These are phyloP conservation scores for Asarcornis scutulata DNA, from an alignment of 2,113 vertebrate genomes.

Conservation along the genomic window DNA sequence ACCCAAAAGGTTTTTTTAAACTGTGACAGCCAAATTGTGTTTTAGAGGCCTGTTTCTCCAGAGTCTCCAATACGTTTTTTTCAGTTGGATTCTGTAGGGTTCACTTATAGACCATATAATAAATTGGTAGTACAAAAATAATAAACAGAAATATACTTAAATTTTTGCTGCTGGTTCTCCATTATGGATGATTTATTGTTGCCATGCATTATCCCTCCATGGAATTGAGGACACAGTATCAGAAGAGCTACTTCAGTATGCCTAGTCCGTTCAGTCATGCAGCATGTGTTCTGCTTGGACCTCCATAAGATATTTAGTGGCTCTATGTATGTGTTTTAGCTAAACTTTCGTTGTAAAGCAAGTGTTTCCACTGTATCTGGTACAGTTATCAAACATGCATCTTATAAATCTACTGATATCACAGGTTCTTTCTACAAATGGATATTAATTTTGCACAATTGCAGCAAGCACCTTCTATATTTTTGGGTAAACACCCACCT, in stretches of 20 bases:
- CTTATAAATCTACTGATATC: not conserved
- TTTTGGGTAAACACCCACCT: not conserved
- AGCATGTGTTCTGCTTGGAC: not conserved
- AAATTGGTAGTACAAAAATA: not conserved
- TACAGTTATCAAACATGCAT: not conserved
- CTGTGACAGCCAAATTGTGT: not conserved
- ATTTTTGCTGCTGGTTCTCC: not conserved
- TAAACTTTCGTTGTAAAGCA: not conserved
- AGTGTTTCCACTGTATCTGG: not conserved
- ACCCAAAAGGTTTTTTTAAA: not conserved
- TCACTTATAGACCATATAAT: not conserved
- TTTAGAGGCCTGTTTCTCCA: not conserved
- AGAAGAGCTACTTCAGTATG: not conserved
- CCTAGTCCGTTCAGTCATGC: not conserved
- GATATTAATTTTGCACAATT: not conserved
- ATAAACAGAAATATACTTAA: not conserved
- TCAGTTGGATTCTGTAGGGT: not conserved
- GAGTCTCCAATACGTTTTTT: not conserved
- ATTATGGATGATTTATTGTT: not conserved
- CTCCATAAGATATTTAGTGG: not conserved
- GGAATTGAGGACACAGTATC: not conserved
- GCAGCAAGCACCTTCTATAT: not conserved
- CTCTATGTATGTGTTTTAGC: not conserved
- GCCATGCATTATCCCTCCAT: not conserved
- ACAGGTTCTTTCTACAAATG: not conserved